Evolutionary conservation across 2,888 invertebrate genomes (phyloP).

Genomic region (Muscina levida): DNA sequence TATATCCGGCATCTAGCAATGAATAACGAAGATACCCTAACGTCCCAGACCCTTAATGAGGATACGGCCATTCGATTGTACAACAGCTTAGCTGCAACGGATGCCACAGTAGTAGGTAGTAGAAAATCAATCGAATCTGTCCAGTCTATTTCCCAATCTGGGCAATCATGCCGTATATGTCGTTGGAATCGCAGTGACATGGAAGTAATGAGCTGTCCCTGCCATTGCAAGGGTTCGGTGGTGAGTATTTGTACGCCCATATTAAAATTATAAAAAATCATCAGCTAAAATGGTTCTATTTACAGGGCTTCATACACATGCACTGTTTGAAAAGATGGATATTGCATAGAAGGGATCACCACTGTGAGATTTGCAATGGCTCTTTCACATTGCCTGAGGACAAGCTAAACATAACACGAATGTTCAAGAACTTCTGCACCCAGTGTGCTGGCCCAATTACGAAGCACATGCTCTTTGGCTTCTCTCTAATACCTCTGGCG

Average conservation of each 20-base stretch:
- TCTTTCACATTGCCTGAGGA: constrained; percentile 71
- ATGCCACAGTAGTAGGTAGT: constrained; percentile 14
- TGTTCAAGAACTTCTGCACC: constrained; percentile 73
- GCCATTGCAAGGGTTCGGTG: constrained; percentile 77
- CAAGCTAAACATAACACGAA: constrained; percentile 70
- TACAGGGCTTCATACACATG: constrained; percentile 76
- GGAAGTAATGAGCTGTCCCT: constrained; percentile 75
- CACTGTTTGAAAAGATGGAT: constrained; percentile 77
- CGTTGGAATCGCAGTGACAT: constrained; percentile 75
- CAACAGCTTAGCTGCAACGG: constrained; percentile 67
- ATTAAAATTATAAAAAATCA: no score
- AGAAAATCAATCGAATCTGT: constrained; percentile 68
- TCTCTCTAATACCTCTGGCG: constrained; percentile 75
- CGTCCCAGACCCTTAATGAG: constrained; percentile 66
- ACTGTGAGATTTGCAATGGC: constrained; percentile 76
- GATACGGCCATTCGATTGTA: constrained; percentile 71
- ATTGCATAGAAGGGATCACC: constrained; percentile 73
- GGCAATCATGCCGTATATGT: constrained; percentile 77
- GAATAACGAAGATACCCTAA: neutral
- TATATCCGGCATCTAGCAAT: neutral
- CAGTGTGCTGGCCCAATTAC: constrained; percentile 75
- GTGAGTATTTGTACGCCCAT: constrained; percentile 72
- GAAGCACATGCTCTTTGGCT: constrained; percentile 73
- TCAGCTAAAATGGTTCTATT: neutral
- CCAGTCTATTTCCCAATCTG: constrained; percentile 73